Percentiles rank a stretch among this genome's conserved stretches.
phyloP scores from a whole-genome alignment of 2,797 vertebrate species.

The Sebastolobus altivelis region DNA sequence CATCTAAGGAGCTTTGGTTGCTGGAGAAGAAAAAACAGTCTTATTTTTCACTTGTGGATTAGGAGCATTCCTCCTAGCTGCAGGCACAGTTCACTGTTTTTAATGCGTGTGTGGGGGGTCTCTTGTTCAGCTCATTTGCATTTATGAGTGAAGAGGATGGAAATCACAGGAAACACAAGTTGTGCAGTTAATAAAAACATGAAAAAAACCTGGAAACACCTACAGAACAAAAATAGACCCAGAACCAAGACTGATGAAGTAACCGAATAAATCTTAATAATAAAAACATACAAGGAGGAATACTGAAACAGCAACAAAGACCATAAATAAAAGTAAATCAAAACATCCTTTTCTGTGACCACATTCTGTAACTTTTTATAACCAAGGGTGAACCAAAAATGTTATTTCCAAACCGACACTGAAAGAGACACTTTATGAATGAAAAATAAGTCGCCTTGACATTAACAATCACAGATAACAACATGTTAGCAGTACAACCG shows the following conservation, averaged over 20 bases:
- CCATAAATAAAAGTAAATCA: not conserved
- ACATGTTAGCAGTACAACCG: not conserved
- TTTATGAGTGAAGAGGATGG: slow-evolving; percentile 8
- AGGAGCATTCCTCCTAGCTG: slow-evolving; percentile 44
- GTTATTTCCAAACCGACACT: not conserved
- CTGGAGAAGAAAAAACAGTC: slow-evolving; percentile 46
- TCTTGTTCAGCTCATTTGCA: slow-evolving; percentile 38
- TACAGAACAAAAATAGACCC: not conserved
- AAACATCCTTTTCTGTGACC: not conserved
- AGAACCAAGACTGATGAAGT: not conserved
- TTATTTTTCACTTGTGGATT: slow-evolving; percentile 66
- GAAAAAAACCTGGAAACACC: slow-evolving; percentile 18
- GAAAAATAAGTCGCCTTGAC: not conserved
- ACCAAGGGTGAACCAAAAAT: not conserved
- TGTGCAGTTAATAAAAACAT: not conserved
- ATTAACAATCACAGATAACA: not conserved
- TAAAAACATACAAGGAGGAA: not conserved
- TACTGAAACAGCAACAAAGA: not conserved
- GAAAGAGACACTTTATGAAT: not conserved
- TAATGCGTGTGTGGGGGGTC: slow-evolving; percentile 35
- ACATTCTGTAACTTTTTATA: not conserved
- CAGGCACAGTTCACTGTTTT: slow-evolving; percentile 24
- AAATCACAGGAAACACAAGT: slow-evolving; percentile 3
- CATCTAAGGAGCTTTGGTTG: slow-evolving; percentile 71
- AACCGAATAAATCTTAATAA: not conserved